Conservation (phyloP, 1,140 invertebrate species). For the Drosophila sturtevanti region DNA sequence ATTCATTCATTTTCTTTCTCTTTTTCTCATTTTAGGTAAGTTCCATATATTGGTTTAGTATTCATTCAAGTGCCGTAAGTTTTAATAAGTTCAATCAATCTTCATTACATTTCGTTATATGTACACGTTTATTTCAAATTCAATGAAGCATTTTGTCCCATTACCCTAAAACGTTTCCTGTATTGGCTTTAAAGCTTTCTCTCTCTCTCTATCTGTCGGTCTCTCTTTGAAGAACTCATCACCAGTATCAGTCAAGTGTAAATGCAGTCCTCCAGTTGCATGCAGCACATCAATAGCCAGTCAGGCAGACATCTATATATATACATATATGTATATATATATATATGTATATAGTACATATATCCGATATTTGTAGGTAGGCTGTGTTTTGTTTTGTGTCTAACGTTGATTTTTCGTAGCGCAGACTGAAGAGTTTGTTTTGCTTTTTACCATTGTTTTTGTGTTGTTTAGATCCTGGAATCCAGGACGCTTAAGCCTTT, state of each 20-base stretch:
- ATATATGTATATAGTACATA: slow-evolving; percentile 9
- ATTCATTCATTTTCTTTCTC: background rate
- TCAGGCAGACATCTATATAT: background rate
- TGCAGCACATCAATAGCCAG: slow-evolving; percentile 23
- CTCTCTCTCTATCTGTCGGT: background rate
- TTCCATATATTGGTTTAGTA: background rate
- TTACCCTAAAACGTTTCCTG: background rate
- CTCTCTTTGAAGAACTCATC: slow-evolving; percentile 9
- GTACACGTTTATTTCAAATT: background rate
- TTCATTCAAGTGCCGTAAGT: background rate
- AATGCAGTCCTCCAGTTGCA: slow-evolving; percentile 38
- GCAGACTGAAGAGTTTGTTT: slow-evolving; percentile 3
- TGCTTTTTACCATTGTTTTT: slow-evolving; percentile 21
- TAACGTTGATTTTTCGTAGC: slow-evolving; percentile 49
- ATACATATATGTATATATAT: slow-evolving; percentile 11
- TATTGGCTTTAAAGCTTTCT: background rate
- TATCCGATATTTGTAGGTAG: slow-evolving; percentile 37
- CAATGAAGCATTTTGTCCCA: background rate
- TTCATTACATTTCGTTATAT: background rate
- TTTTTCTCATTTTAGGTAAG: background rate
- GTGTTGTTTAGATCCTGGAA: slow-evolving; percentile 40
- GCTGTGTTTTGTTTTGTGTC: slow-evolving; percentile 61
- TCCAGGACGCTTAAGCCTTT: slow-evolving; percentile 67
- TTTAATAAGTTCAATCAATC: background rate
- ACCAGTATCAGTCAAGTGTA: slow-evolving; percentile 40